phyloP scores from a whole-genome alignment of 1,140 invertebrate species.

The Bacillus rossius region DNA sequence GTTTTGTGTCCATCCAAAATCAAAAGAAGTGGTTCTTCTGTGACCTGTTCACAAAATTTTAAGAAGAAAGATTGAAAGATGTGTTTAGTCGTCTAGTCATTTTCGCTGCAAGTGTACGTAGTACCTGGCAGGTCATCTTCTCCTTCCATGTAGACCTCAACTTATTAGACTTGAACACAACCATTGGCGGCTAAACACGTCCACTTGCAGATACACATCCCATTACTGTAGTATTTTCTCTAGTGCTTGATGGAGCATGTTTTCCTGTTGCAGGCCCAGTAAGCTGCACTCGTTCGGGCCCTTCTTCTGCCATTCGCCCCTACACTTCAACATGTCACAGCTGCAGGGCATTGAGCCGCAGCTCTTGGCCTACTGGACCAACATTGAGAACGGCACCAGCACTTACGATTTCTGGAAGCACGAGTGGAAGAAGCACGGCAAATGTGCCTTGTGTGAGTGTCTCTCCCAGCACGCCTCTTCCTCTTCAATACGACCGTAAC shows the following conservation, averaged over 20 bases:
- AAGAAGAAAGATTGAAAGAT: constrained; percentile 9
- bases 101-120: constrained; percentile 10
- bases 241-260: neutral
- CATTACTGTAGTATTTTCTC: constrained; percentile 15
- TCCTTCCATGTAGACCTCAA: neutral
- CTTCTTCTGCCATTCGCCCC: constrained; percentile 58
- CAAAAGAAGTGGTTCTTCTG: constrained; percentile 8
- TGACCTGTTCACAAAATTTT: constrained; percentile 7
- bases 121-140: constrained; percentile 11
- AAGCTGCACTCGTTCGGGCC: constrained; percentile 60
- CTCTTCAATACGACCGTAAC: no score
- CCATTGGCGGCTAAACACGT: neutral
- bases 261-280: constrained; percentile 51
- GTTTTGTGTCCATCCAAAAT: constrained; percentile 14
- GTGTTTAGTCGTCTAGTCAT: constrained; percentile 12
- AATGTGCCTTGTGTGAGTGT: constrained; percentile 54
- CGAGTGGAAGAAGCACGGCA: constrained; percentile 82
- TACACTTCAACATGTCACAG: constrained; percentile 53
- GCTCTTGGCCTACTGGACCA: constrained; percentile 63
- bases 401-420: constrained; percentile 66
- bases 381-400: constrained; percentile 42
- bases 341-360: constrained; percentile 53
- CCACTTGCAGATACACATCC: constrained; percentile 12
- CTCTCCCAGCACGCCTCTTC: no score
- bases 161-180: no score